Conservation (phyloP, 2,797 vertebrate genomes). For the Helostoma temminkii region DNA sequence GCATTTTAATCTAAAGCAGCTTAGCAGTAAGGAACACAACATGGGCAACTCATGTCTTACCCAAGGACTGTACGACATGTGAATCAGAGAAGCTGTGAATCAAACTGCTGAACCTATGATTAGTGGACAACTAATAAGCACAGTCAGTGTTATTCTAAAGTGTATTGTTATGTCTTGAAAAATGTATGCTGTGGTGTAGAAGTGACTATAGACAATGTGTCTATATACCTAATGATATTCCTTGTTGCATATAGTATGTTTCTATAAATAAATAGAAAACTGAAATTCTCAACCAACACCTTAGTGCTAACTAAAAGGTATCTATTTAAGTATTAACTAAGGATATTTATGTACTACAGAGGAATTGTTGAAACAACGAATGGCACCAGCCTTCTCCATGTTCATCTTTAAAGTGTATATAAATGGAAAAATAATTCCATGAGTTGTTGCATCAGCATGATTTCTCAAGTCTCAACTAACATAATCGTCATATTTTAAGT, state of each 20-base stretch:
- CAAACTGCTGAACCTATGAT: too few species aligned
- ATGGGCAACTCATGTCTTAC: too few species aligned
- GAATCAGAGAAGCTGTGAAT: too few species aligned
- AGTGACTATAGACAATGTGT: not conserved
- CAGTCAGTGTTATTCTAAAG: not conserved
- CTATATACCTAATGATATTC: not conserved
- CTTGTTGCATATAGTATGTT: not conserved
- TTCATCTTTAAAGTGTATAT: slow-evolving; percentile 28
- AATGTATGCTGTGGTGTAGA: not conserved
- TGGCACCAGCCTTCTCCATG: not conserved
- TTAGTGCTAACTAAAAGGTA: not conserved
- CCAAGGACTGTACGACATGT: too few species aligned
- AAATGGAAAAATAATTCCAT: slow-evolving; percentile 24
- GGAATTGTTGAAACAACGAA: slow-evolving; percentile 2
- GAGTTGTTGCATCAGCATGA: slow-evolving; percentile 5
- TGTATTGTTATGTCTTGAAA: slow-evolving; percentile 9
- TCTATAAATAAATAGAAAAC: not conserved
- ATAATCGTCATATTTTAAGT: not conserved
- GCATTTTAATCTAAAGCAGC: too few species aligned
- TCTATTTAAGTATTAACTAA: slow-evolving; percentile 7
- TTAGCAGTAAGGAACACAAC: too few species aligned
- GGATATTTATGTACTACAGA: slow-evolving; percentile 18
- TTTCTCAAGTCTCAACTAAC: slow-evolving; percentile 1
- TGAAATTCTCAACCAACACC: slow-evolving; percentile 12
- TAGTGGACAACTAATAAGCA: too few species aligned